Base-by-base conservation (phyloP, 2,113 vertebrate species). In the Actenoides lindsayi region DNA sequence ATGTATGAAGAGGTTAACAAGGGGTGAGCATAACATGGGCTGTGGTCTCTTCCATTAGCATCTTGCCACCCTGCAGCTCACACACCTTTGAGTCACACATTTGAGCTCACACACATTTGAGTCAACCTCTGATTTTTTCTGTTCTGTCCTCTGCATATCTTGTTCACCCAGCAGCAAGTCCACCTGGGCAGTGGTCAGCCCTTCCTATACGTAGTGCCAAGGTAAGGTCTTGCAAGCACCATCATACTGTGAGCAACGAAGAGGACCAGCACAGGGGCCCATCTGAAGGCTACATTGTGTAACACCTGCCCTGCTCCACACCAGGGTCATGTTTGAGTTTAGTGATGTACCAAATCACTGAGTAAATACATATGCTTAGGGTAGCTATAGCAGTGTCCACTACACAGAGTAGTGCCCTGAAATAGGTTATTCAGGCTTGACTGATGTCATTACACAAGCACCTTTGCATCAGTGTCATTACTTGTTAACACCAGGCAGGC, bases 261-360 rank as follows among this genome's bases (percentile, higher is more conserved):
- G 41, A 65, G 30, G 27, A 81, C 0, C 0, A 27, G 11, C 16
- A 24, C 39, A 62, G 35, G 33, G 21, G 3, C 7, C 33, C 13
- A 2, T 16, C 57, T 35, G 30, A 90, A 59, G 56, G 31, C 56
- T 37, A 2, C 0, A 0, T 20, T 0, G 0, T 53, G 39, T 17
- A 23, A 31, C 1, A 2, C n/a, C 27, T 80, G 13, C 13, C 35
- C 41, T 7, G 13, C 67, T 74, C 39, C 41, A 24, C 41, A 7
- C 27, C 16, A 21, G 16, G 18, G 14, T n/a, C n/a, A 50, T 54
- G 18, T 27, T 39, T 57, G 50, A 13, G 7, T 69, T 77, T 3
- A n/a, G 28, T 1, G 7, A 59, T 31, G 21, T 19, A 35, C 21
- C 21, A 59, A 33, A 54, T 27, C 2, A 0, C 16, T 78, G 64